Evolutionary conservation across 2,797 vertebrate genomes (phyloP).

Genomic region (Xenopus petersii): DNA sequence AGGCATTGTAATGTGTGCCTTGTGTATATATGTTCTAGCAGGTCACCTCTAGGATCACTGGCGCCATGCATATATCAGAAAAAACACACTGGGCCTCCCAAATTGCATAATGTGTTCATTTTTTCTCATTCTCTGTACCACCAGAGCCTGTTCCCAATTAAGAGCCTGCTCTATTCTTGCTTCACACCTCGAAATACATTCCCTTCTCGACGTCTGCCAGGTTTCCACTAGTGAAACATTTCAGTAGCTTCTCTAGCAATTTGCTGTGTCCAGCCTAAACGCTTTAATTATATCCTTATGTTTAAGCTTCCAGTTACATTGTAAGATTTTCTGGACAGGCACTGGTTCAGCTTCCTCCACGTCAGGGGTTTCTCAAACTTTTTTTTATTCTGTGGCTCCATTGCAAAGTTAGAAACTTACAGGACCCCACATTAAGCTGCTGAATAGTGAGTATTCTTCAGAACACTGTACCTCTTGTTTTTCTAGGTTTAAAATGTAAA

Average conservation of each 20-base stretch:
- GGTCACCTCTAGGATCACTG: neutral
- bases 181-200: neutral
- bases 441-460: too few relatives aligned
- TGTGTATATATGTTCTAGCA: neutral
- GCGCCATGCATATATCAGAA: neutral
- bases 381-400: too few relatives aligned
- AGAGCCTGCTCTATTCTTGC: neutral
- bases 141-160: neutral
- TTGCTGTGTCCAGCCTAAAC: neutral
- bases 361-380: too few relatives aligned
- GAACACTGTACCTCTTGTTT: too few relatives aligned
- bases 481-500: too few relatives aligned
- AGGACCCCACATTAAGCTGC: too few relatives aligned
- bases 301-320: neutral
- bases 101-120: neutral
- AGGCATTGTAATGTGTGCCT: neutral
- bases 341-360: too few relatives aligned
- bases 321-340: too few relatives aligned
- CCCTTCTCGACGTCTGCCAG: neutral
- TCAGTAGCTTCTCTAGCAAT: neutral
- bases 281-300: slow-evolving; percentile 3
- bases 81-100: neutral
- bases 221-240: neutral
- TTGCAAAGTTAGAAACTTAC: too few relatives aligned
- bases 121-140: neutral